phyloP scores from a whole-genome alignment of 2,113 vertebrate species.

The Syngnathoides biaculeatus region DNA sequence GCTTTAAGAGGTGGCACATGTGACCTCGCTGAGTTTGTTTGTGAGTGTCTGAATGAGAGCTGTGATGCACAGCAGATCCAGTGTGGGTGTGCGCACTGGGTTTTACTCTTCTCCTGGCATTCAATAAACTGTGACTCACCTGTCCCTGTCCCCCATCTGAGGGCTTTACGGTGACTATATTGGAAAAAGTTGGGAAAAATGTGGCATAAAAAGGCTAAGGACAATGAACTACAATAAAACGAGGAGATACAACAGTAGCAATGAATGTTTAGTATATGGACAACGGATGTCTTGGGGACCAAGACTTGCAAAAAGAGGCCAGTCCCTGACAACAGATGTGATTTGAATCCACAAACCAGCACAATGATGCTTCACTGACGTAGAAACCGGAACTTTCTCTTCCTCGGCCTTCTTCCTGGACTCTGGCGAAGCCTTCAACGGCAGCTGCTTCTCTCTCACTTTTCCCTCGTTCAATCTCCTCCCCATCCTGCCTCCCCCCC shows the following conservation, averaged over 20 bases:
- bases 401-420: slow-evolving; percentile 39
- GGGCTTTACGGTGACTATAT: too few species aligned
- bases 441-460: slow-evolving; percentile 39
- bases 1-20: too few species aligned
- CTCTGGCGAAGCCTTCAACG: slow-evolving; percentile 37
- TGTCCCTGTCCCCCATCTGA: too few species aligned
- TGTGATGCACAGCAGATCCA: too few species aligned
- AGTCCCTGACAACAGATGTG: slow-evolving; percentile 1
- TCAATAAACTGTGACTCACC: too few species aligned
- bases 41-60: too few species aligned
- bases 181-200: neutral
- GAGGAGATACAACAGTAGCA: neutral
- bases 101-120: too few species aligned
- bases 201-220: neutral
- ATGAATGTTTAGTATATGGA: neutral
- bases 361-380: slow-evolving; percentile 23
- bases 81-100: too few species aligned
- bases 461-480: slow-evolving; percentile 32
- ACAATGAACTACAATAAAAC: neutral
- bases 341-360: neutral
- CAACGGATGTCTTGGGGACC: neutral
- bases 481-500: slow-evolving; percentile 59
- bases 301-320: neutral
- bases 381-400: slow-evolving; percentile 37
- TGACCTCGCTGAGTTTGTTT: too few species aligned